These are phyloP conservation scores for Drosophila quasianomalipes DNA, from an alignment of 2,888 invertebrate genomes.

Conservation along the genomic window DNA sequence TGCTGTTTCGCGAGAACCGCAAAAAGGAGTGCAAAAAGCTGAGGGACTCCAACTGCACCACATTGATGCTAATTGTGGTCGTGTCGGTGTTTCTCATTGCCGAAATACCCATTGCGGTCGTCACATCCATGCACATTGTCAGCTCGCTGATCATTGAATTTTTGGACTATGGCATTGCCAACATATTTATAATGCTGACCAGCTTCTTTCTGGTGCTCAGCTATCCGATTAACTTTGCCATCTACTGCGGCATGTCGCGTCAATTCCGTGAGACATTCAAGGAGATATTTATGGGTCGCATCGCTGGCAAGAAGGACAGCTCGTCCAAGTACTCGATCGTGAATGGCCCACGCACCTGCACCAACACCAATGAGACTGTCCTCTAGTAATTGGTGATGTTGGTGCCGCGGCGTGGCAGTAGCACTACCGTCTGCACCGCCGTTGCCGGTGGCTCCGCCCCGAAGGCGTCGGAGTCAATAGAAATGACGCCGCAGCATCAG, in stretches of 20 bases:
- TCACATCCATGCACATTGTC: slow-evolving; percentile 93
- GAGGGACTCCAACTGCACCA: slow-evolving; percentile 92
- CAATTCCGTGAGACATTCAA: slow-evolving; percentile 98
- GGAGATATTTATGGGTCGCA: slow-evolving; percentile 88
- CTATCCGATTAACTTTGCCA: slow-evolving; percentile 97
- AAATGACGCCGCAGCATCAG: slow-evolving; percentile 42
- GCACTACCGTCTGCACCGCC: slow-evolving; percentile 59
- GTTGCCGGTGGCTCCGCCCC: slow-evolving; percentile 20
- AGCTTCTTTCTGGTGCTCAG: slow-evolving; percentile 96
- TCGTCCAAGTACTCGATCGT: slow-evolving; percentile 93
- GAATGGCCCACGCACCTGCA: slow-evolving; percentile 93
- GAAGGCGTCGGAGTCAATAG: slow-evolving; percentile 3
- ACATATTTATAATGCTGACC: slow-evolving; percentile 91
- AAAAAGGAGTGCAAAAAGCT: slow-evolving; percentile 92
- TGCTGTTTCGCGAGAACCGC: slow-evolving; percentile 91
- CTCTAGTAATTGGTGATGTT: slow-evolving; percentile 84
- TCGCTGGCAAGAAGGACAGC: slow-evolving; percentile 87
- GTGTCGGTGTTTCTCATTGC: slow-evolving; percentile 93
- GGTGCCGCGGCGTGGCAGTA: slow-evolving; percentile 79
- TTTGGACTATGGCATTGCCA: slow-evolving; percentile 91
- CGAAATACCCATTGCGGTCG: slow-evolving; percentile 93
- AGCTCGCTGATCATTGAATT: slow-evolving; percentile 90
- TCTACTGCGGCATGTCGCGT: slow-evolving; percentile 98
- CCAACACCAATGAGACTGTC: slow-evolving; percentile 94
- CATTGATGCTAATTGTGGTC: slow-evolving; percentile 94